Base-by-base conservation (phyloP, 2,797 vertebrate genomes). In the Anguilla pacifica region DNA sequence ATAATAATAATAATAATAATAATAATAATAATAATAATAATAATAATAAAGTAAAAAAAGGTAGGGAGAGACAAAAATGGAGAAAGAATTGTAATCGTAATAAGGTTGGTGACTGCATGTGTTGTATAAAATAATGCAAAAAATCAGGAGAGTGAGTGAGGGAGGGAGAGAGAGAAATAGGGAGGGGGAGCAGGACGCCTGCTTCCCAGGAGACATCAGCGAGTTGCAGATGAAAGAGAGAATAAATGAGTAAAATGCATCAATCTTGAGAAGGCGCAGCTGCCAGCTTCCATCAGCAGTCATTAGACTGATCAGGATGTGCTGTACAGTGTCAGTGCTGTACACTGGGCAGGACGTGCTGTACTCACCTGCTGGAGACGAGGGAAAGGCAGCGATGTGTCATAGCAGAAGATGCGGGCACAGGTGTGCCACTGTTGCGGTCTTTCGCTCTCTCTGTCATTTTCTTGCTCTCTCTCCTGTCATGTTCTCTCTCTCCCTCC, bases 91-190 rank as follows among this genome's bases (percentile, higher is more conserved):
- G 61, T 6, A 67, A n/a, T 67, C 6, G 25, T 25, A 67, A n/a
- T 67, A n/a, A n/a, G 22, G 25, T 6, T 67, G 61, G 61, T 25
- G 61, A n/a, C 61, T 2, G 85, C 70, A 22, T 90, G 87, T 92
- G 87, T 67, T 67, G 22, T 67, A n/a, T 67, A 22, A 67, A 67
- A 67, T 6, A 6, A 6, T 61, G 13, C 15, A 61, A 7, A 25
- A 25, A 5, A 57, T 67, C 22, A 43, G 28, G 11, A 87, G 88
- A 93, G 91, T 72, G 59, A 70, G 88, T 89, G 92, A 92, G 51
- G 88, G 89, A 2, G 51, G 9, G 85, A 2, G 55, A 11, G 85
- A 13, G 43, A 86, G 43, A 39, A 49, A 22, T 2, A 86, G 49
- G 7, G 35, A 81, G 61, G 31, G 22, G 49, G 83, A 84, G 85